Base-by-base conservation (phyloP, 2,888 invertebrate genomes). In the Oxytorus armatus region DNA sequence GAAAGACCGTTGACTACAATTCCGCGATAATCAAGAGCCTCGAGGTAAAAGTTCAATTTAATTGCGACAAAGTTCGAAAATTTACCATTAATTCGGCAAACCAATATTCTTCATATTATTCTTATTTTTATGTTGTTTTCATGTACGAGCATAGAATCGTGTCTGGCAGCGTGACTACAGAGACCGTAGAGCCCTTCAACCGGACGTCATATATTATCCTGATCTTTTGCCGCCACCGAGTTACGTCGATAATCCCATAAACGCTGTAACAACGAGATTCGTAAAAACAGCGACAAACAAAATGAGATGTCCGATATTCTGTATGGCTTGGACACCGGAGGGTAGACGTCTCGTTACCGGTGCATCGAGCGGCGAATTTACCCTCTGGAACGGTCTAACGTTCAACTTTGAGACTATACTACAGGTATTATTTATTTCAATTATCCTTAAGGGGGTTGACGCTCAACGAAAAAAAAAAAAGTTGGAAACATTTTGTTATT, bases 321-420 rank as follows among this genome's bases (percentile, higher is more conserved):
- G 98, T 88, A 96, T 99, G 91, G 98, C 98, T 11, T 99, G 99
- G 99, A 99, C 99, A 4, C 99, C 99, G 0, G 99, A 99, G 93
- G 99, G 99, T 11, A 95, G 99, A 84, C 95, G 99, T 85, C 93
- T 99, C 81, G 97, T 99, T 4, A 99, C 99, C 0, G 99, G 99
- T 8, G 99, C 99, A 21, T 99, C 99, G 29, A 99, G 99, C 73
- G 99, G 99, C 53, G 99, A 99, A 93, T 99, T 99, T 90, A 99
- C 99, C 0, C 93, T 99, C 1, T 99, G 99, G 99, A 99, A 99
- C 94, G 99, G 99, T 33, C 94, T 99, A 29, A 99, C 99, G n/a
- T 99, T 99, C 93, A 99, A 99, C 93, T 99, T 99, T 93, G 99
- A 99, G 94, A 99, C 99, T n/a, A 99, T 99, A 92, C 94, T 99